Evolutionary conservation across 2,797 vertebrate genomes (phyloP).

Genomic region (Pseudochirops corinnae): DNA sequence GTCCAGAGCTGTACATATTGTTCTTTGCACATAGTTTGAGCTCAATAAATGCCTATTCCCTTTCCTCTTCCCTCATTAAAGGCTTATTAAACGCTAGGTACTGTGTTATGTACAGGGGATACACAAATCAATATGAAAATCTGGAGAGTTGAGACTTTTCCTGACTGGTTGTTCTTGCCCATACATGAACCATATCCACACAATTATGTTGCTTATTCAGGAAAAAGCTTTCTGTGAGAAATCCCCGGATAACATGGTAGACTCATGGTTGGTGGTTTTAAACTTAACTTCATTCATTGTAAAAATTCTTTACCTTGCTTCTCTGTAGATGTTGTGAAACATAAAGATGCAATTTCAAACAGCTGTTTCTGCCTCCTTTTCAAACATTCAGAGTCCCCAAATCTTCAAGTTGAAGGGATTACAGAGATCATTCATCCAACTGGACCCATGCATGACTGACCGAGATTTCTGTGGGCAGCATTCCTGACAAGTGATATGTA

Average conservation of each 20-base stretch:
- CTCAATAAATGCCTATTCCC: background rate
- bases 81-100: too few species aligned
- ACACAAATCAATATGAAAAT: background rate
- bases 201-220: slow-evolving; percentile 76
- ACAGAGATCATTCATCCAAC: background rate
- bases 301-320: slow-evolving; percentile 65
- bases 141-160: slow-evolving; percentile 53
- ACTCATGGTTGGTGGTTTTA: slow-evolving; percentile 56
- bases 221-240: slow-evolving; percentile 62
- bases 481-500: background rate
- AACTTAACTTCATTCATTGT: slow-evolving; percentile 72
- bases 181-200: slow-evolving; percentile 53
- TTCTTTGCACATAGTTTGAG: background rate
- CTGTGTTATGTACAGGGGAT: too few species aligned
- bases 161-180: slow-evolving; percentile 21
- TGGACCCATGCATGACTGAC: background rate
- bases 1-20: background rate
- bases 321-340: slow-evolving; percentile 32
- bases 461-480: background rate
- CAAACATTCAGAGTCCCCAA: background rate
- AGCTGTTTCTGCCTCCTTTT: background rate
- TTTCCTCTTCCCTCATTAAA: background rate
- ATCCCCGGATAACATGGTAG: slow-evolving; percentile 69
- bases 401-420: background rate
- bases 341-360: background rate